These are phyloP conservation scores for Drosophila sulfurigaster DNA, from an alignment of 1,140 invertebrate genomes.

Conservation along the genomic window DNA sequence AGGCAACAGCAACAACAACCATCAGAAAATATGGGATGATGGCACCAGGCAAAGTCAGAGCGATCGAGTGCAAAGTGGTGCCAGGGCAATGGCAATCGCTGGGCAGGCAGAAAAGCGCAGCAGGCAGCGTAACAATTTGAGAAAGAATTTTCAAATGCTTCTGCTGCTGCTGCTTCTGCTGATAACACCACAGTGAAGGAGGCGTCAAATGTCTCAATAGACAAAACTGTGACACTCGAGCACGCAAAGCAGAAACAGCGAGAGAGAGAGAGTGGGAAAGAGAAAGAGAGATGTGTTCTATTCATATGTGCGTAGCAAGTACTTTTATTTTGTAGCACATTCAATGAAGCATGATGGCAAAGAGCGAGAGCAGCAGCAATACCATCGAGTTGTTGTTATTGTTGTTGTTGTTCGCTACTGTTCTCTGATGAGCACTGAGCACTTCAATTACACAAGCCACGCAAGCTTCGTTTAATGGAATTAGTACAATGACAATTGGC, in stretches of 20 bases:
- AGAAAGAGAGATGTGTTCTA: too few species aligned
- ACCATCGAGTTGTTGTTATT: slow-evolving; percentile 54
- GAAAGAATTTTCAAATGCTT: slow-evolving; percentile 57
- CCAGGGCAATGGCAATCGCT: slow-evolving; percentile 51
- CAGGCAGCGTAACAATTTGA: slow-evolving; percentile 39
- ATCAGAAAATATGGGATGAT: slow-evolving; percentile 3
- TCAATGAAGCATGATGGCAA: slow-evolving; percentile 70
- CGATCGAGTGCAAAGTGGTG: slow-evolving; percentile 33
- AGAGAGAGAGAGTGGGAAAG: too few species aligned
- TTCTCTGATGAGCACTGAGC: slow-evolving; percentile 63
- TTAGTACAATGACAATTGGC: slow-evolving; percentile 82
- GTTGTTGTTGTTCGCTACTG: slow-evolving; percentile 42
- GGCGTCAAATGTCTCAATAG: slow-evolving; percentile 79
- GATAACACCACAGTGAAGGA: slow-evolving; percentile 58
- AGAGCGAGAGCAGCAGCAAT: slow-evolving; percentile 31
- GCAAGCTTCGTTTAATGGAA: slow-evolving; percentile 78
- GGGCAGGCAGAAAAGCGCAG: slow-evolving; percentile 40
- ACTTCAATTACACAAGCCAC: slow-evolving; percentile 80
- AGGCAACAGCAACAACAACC: slow-evolving; percentile 4
- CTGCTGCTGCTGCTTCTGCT: slow-evolving; percentile 23
- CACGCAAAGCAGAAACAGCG: slow-evolving; percentile 50
- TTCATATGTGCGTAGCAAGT: not conserved
- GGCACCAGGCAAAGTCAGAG: slow-evolving; percentile 7
- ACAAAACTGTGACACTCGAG: slow-evolving; percentile 64
- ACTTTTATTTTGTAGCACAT: slow-evolving; percentile 42